These are phyloP conservation scores for Cinclus cinclus DNA, from an alignment of 2,113 vertebrate genomes.

Conservation along the genomic window DNA sequence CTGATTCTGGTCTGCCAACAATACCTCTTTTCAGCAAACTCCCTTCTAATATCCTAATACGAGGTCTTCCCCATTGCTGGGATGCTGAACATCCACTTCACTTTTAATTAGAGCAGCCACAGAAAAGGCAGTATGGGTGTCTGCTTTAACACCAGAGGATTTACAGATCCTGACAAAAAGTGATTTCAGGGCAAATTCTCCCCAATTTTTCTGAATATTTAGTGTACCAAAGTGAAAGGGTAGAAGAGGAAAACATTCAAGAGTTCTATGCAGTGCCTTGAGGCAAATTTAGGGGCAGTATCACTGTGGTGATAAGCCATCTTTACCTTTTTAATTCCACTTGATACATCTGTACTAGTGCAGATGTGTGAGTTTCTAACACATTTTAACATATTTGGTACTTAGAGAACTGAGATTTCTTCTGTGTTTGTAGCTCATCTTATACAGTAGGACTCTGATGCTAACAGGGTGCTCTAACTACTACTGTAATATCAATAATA, in stretches of 20 bases:
- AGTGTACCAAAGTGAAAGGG: not conserved
- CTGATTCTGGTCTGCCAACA: not conserved
- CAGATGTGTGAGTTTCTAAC: not conserved
- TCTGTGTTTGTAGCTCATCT: not conserved
- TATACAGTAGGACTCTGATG: not conserved
- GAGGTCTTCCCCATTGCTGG: not conserved
- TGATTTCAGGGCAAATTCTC: not conserved
- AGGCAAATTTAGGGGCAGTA: not conserved
- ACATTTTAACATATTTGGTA: not conserved
- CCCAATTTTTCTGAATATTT: not conserved
- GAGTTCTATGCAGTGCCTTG: not conserved
- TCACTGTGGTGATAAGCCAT: not conserved
- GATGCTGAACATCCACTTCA: not conserved
- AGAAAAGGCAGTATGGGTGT: not conserved
- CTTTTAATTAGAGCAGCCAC: not conserved
- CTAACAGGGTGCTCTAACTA: not conserved
- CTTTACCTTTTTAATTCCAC: not conserved
- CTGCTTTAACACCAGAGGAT: not conserved
- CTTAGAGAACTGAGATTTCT: not conserved
- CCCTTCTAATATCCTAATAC: not conserved
- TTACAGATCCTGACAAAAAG: not conserved
- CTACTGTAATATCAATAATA: not conserved
- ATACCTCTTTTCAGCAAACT: not conserved
- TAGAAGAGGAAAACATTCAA: not conserved
- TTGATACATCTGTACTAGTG: not conserved